Evolutionary conservation across 2,113 vertebrate species (phyloP), one percentile per base, ranked within the genome.

Genomic region (Panurus biarmicus): DNA sequence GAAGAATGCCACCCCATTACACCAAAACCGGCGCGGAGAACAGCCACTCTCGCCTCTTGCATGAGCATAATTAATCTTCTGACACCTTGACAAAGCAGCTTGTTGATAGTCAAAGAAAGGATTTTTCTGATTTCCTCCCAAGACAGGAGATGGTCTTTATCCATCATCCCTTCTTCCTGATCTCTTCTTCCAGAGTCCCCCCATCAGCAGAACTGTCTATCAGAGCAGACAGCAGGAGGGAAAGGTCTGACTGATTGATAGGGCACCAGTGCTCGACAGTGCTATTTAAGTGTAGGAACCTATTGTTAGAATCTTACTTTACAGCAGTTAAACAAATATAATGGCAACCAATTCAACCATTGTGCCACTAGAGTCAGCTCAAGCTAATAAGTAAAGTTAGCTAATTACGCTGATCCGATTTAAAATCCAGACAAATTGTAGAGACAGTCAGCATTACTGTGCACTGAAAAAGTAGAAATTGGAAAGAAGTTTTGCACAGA

Each of bases 91-190:
- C 98, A 99, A 99, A 99, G 98, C 97, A 97, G 97, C 97, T 97
- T 97, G 97, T 98, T 98, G 98, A 97, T 77, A 97, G 97, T 93
- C 95, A 89, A 96, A 98, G 97, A 98, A 98, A 98, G 97, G 96
- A 97, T 96, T 97, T 98, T 97, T 97, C 98, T 50, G 95, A 98
- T 98, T 99, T 99, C 98, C 98, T 99, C 96, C 96, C 93, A 76
- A 96, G 97, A 97, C 97, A 98, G 98, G 98, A 97, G 98, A 98
- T 97, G 98, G 98, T 98, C 98, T 98, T 98, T 98, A 98, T 99
- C 98, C 98, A 98, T 99, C 99, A 98, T 98, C 97, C 98, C 95
- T 96, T 98, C 98, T 98, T 99, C 98, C 98, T 98, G 98, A 98
- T 98, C 98, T 98, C 97, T 97, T 98, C 98, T 98, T 94, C 97